These are phyloP conservation scores for Diloba caeruleocephala DNA, from an alignment of 2,888 invertebrate genomes.

Conservation along the genomic window DNA sequence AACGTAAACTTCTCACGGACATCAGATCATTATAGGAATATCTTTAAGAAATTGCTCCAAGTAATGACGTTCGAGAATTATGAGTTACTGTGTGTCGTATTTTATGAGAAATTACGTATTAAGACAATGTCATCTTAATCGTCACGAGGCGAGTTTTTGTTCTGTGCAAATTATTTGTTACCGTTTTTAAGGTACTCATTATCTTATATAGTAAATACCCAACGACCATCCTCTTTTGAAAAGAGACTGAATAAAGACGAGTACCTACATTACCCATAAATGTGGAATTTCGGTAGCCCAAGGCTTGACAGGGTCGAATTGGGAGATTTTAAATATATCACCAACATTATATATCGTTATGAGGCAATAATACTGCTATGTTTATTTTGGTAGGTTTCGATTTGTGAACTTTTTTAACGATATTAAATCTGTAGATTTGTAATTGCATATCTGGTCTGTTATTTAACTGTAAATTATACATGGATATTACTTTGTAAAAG, in stretches of 20 bases:
- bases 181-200: conserved; percentile 42
- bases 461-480: too few relatives aligned
- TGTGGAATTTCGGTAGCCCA: conserved; percentile 83
- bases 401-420: conserved; percentile 9
- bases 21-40: conserved; percentile 78
- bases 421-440: neutral
- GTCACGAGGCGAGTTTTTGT: conserved; percentile 51
- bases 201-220: conserved; percentile 51
- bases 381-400: conserved; percentile 39
- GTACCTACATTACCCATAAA: conserved; percentile 65
- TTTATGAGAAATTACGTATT: conserved; percentile 67
- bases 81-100: conserved; percentile 69
- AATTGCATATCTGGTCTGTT: neutral
- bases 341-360: conserved; percentile 37
- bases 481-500: too few relatives aligned
- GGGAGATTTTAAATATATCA: conserved; percentile 53
- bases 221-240: conserved; percentile 47
- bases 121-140: conserved; percentile 66
- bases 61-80: conserved; percentile 80
- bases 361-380: conserved; percentile 28
- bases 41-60: conserved; percentile 78
- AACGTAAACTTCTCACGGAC: conserved; percentile 85
- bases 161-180: conserved; percentile 40
- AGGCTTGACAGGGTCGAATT: conserved; percentile 72
- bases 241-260: conserved; percentile 66